Base-by-base conservation (phyloP, 1,140 invertebrate species). In the Listronotus oregonensis region DNA sequence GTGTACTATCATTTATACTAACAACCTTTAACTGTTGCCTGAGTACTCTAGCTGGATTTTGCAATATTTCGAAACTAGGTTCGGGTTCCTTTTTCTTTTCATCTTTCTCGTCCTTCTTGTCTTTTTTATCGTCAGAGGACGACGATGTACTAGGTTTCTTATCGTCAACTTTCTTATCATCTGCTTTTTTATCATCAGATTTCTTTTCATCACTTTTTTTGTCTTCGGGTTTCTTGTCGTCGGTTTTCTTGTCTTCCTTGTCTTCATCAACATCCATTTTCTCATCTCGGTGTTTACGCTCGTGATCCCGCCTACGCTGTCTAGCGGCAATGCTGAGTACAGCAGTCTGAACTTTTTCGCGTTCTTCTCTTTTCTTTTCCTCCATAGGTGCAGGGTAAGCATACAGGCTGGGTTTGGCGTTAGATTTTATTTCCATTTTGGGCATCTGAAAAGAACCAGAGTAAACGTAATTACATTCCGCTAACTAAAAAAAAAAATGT, bases 291-390 rank as follows among this genome's bases (percentile, higher is more conserved):
- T 82, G 82, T 39, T 83, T 83, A 50, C 83, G 78, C 50, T 87
- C 85, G 5, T 83, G 84, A 67, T 93, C 90, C 18, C 92, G 87
- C 64, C 94, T 88, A 66, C 92, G 86, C 71, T 94, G 90, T 67
- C 94, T 88, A 0, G 95, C 95, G 0, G 97, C 97, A 71, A 98
- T 98, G 75, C 95, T 98, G 15, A 99, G 83, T 3, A 99, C 94
- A 8, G 97, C 97, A 14, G 96, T 99, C 34, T 66, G 64, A n/a
- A 66, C 64, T 73, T 95, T 93, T 75, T 98, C 95, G 8, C 94
- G 87, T 79, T 98, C 95, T 76, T 98, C 96, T 46, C 95, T 92
- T 81, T 98, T 98, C 81, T 98, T 98, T 76, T 99, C 96, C 83
- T 99, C 97, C 17, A 99, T 80, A 0, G 96, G 89, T 15, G 97